These are phyloP conservation scores for Heliothis virescens DNA, from an alignment of 1,140 invertebrate species.

Conservation along the genomic window DNA sequence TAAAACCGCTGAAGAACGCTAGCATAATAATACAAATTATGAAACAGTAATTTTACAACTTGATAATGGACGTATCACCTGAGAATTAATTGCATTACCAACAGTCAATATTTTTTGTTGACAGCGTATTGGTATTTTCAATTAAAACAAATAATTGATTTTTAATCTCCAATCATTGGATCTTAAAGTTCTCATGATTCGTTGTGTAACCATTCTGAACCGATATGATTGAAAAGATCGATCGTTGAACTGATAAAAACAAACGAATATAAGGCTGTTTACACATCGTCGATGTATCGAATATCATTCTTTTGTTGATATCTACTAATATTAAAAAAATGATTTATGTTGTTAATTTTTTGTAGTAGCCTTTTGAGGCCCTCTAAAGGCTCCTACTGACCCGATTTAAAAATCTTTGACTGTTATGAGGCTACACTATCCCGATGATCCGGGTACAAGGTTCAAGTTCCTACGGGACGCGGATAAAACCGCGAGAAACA, in stretches of 20 bases:
- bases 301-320: too few species aligned
- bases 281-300: not conserved
- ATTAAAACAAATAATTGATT: slow-evolving; percentile 2
- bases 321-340: too few species aligned
- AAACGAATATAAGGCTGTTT: not conserved
- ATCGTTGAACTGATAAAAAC: not conserved
- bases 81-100: not conserved
- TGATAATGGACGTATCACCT: not conserved
- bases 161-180: slow-evolving; percentile 10
- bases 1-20: too few species aligned
- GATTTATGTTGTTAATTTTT: too few species aligned
- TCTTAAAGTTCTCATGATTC: not conserved
- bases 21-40: too few species aligned
- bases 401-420: too few species aligned
- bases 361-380: too few species aligned
- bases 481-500: too few species aligned
- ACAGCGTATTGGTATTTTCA: not conserved
- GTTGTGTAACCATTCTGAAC: not conserved
- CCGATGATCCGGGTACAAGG: too few species aligned
- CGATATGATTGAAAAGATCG: not conserved
- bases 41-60: too few species aligned
- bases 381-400: not conserved
- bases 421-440: too few species aligned
- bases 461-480: too few species aligned
- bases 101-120: not conserved